Conservation (phyloP, 1,140 invertebrate genomes). For the Metopolophium dirhodum region DNA sequence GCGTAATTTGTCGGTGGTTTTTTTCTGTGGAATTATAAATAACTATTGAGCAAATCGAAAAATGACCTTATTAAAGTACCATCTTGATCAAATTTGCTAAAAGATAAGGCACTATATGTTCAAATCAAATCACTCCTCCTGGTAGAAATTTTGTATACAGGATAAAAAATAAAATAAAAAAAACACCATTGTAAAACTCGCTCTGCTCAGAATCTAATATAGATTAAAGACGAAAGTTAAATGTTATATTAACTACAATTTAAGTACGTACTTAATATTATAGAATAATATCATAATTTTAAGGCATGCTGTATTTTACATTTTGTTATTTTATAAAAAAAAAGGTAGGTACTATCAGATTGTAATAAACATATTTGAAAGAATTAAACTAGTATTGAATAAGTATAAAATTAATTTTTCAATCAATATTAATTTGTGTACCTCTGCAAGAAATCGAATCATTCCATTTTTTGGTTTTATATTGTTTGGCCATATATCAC, state of each 20-base stretch:
- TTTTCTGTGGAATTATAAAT: too few relatives aligned
- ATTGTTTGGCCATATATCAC: slow-evolving; percentile 19
- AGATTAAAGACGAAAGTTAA: too few relatives aligned
- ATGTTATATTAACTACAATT: neutral
- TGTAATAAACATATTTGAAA: neutral
- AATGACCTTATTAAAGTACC: too few relatives aligned
- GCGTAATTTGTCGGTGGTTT: too few relatives aligned
- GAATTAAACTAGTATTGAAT: neutral
- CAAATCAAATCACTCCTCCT: too few relatives aligned
- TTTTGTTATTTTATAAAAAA: neutral
- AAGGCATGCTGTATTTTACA: neutral
- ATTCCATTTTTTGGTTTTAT: slow-evolving; percentile 25
- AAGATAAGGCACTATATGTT: too few relatives aligned
- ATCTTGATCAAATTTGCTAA: too few relatives aligned
- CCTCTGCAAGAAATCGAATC: slow-evolving; percentile 12
- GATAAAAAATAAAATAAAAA: too few relatives aligned
- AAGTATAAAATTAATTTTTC: neutral
- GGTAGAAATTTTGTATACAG: too few relatives aligned
- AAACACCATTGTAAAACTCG: too few relatives aligned
- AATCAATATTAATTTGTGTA: neutral
- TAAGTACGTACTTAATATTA: neutral
- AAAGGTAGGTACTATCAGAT: neutral
- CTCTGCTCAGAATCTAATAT: neutral
- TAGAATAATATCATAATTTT: neutral
- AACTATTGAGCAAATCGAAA: too few relatives aligned